These are phyloP conservation scores for Phoenoteleia sp. DNA, from an alignment of 2,888 invertebrate species.

Conservation along the genomic window DNA sequence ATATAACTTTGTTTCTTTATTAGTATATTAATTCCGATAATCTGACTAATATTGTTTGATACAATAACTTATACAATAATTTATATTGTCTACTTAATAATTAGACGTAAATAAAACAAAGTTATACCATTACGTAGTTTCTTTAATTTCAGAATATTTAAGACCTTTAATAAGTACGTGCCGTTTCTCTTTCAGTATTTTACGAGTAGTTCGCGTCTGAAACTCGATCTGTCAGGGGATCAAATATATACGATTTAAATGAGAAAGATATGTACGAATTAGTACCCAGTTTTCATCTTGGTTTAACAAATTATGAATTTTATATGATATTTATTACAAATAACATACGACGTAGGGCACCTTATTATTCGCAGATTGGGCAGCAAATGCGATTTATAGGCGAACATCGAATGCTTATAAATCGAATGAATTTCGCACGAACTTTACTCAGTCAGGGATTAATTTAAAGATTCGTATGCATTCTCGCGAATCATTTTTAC, in stretches of 20 bases:
- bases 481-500: conserved; percentile 43
- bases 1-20: too few species aligned
- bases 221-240: conserved; percentile 30
- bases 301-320: conserved; percentile 28
- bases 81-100: too few species aligned
- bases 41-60: too few species aligned
- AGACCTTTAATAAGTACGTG: conserved; percentile 60
- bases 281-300: conserved; percentile 39
- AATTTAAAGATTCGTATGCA: conserved; percentile 38
- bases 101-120: too few species aligned
- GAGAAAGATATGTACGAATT: conserved; percentile 45
- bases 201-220: conserved; percentile 14
- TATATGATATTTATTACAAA: conserved; percentile 20
- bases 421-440: conserved; percentile 21
- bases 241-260: conserved; percentile 31
- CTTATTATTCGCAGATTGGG: conserved; percentile 19
- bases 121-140: too few species aligned
- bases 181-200: conserved; percentile 13
- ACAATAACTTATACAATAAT: too few species aligned
- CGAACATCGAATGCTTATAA: conserved; percentile 3
- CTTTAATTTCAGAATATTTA: conserved; percentile 56
- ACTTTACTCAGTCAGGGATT: conserved; percentile 12
- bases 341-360: conserved; percentile 6
- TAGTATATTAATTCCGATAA: too few species aligned
- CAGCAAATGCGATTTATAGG: background rate